These are phyloP conservation scores for Hystrix cristata DNA, from an alignment of 2,113 vertebrate species.

Conservation along the genomic window DNA sequence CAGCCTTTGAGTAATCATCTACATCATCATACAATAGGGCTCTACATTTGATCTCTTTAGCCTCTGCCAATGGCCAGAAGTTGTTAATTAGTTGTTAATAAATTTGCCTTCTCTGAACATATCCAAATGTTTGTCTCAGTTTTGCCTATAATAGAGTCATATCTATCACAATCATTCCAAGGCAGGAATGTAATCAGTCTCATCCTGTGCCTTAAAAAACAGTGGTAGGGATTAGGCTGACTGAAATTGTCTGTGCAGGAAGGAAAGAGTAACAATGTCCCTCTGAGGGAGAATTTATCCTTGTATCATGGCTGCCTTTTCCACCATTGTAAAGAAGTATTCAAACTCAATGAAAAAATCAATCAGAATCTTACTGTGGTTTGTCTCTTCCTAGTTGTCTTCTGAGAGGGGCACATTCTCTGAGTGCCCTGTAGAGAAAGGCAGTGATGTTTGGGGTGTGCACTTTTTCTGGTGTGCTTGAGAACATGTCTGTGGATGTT, in stretches of 20 bases:
- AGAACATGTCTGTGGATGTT: not conserved
- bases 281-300: not conserved
- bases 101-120: constrained; percentile 14
- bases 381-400: not conserved
- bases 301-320: not conserved
- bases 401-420: not conserved
- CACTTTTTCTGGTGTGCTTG: not conserved
- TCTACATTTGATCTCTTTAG: not conserved
- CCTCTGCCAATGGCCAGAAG: not conserved
- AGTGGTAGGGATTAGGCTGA: not conserved
- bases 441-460: not conserved
- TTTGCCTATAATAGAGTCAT: not conserved
- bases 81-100: not conserved
- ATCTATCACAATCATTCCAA: not conserved
- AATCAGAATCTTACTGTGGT: not conserved
- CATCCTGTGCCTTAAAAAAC: not conserved
- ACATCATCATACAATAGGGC: not conserved
- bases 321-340: not conserved
- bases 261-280: not conserved
- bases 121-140: not conserved
- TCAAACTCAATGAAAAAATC: not conserved
- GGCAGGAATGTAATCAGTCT: not conserved
- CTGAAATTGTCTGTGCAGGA: not conserved
- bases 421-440: not conserved
- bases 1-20: not conserved